Evolutionary conservation across 2,113 vertebrate genomes (phyloP), one percentile per base, ranked within the genome.

Genomic region (Proteles cristata): DNA sequence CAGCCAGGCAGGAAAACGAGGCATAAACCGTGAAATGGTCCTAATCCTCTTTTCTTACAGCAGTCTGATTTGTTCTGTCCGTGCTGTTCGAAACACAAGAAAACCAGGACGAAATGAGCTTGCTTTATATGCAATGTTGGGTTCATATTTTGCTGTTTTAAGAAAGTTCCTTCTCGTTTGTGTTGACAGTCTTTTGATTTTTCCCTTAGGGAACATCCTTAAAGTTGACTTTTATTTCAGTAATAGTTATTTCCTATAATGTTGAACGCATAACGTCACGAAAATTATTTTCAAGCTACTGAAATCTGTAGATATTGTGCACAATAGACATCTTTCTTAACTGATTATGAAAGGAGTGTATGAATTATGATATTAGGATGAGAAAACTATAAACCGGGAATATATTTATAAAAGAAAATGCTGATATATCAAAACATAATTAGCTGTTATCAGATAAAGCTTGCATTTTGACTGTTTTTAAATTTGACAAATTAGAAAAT

Each of bases 21-120:
- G 50, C 76, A 0, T 5, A 0, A 12, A 5, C 9, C 23, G 0
- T 4, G 68, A 19, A 12, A 5, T 2, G 12, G 35, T 25, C 58
- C 48, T 66, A 69, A 26, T 19, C 0, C 21, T 5, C 80, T 11
- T 39, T n/a, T 43, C 73, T 66, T 7, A 0, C 0, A 74, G 43
- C n/a, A 7, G 0, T 76, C 77, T 25, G 0, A 4, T 35, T 7
- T 11, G 9, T 28, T 28, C 12, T 5, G 15, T 19, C 19, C 12
- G 0, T 14, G 19, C 8, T 80, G 26, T 11, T 73, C 45, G 73
- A 23, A 68, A 73, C 68, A 7, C 12, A 28, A 15, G 68, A 39
- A 86, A 43, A 33, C 0, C 1, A 12, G 28, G 16, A 10, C 0
- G 0, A 26, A 43, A 12, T 2, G 3, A 0, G 11, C 7, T 45